These are phyloP conservation scores for Arrhamphus sclerolepis DNA, from an alignment of 2,797 vertebrate genomes.

Conservation along the genomic window DNA sequence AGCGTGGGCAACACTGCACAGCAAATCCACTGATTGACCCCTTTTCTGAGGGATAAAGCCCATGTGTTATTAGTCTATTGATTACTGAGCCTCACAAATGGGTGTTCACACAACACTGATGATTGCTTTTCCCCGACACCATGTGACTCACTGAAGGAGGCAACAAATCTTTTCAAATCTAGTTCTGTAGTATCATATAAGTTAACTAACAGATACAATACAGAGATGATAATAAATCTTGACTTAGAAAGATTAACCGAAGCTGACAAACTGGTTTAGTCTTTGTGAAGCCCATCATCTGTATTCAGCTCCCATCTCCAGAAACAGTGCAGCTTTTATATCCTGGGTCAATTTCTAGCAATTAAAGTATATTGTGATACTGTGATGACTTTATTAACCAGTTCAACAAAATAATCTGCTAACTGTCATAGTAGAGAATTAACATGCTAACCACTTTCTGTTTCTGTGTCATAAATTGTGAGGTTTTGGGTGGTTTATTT, in stretches of 20 bases:
- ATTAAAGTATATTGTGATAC: constrained; percentile 8
- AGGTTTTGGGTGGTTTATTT: no score
- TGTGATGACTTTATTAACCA: no score
- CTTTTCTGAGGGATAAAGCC: background rate
- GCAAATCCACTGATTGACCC: no score
- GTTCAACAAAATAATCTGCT: no score
- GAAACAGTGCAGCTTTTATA: constrained; percentile 15
- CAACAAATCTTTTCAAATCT: constrained; percentile 7
- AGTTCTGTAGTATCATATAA: background rate
- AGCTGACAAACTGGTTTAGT: constrained; percentile 14
- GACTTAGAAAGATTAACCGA: constrained; percentile 1
- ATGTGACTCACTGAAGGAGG: constrained; percentile 14
- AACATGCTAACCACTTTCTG: no score
- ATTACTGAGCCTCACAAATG: background rate
- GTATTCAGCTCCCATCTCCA: constrained; percentile 50
- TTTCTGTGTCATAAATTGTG: no score
- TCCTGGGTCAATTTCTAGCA: constrained; percentile 1
- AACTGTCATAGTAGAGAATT: no score
- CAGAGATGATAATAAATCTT: constrained; percentile 19
- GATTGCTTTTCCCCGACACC: background rate
- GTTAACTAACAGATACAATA: constrained; percentile 4
- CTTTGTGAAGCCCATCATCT: constrained; percentile 48
- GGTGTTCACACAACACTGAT: constrained; percentile 1
- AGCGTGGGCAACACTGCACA: no score
- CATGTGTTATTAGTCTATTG: constrained; percentile 33